phyloP scores from a whole-genome alignment of 2,888 invertebrate species.

The Metallyticus violacea region DNA sequence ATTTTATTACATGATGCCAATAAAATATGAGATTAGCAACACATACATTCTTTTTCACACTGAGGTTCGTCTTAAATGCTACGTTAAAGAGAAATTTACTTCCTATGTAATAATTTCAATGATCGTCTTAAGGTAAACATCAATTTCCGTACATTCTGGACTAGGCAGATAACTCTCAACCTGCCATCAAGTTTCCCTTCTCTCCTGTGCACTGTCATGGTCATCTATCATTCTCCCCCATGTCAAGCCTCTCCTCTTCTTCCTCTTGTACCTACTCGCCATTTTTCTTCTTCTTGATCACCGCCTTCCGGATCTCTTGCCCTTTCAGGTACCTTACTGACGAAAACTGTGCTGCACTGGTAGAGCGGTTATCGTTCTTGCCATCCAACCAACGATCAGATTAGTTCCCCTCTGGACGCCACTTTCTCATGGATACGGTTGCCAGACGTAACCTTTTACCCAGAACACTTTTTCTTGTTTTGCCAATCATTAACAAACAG shows the following conservation, averaged over 20 bases:
- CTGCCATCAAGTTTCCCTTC: background rate
- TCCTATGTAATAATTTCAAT: background rate
- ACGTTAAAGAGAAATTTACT: background rate
- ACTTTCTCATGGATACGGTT: too few relatives aligned
- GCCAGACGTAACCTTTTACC: too few relatives aligned
- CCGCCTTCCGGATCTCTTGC: background rate
- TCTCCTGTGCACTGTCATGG: background rate
- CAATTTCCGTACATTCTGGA: background rate
- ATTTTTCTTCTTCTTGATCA: background rate
- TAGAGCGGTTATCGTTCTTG: background rate
- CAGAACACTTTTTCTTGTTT: too few relatives aligned
- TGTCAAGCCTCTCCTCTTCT: background rate
- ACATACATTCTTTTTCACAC: background rate
- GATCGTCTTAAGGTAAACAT: background rate
- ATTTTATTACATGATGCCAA: too few relatives aligned
- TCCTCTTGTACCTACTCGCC: too few relatives aligned
- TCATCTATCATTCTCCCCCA: constrained; percentile 6
- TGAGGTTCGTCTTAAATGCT: background rate
- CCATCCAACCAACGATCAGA: background rate
- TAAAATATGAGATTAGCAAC: too few relatives aligned
- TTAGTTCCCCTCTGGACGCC: too few relatives aligned
- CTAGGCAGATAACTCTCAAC: background rate
- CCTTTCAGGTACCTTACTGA: background rate
- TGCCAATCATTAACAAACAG: background rate
- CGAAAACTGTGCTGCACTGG: background rate